Base-by-base conservation (phyloP, 2,113 vertebrate species). In the Eclectus roratus region DNA sequence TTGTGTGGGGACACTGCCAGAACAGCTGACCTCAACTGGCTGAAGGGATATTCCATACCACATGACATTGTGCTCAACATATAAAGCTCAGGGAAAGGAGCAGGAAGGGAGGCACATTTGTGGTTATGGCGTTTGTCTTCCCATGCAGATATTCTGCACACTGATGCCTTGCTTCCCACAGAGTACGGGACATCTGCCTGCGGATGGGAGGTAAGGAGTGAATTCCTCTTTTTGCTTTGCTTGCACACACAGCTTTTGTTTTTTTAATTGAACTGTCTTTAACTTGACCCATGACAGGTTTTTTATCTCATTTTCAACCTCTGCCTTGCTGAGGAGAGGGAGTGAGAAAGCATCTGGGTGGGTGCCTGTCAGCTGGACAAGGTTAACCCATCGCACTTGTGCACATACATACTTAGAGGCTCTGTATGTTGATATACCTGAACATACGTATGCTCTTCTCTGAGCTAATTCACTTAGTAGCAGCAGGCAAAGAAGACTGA, bases 101-200 rank as follows among this genome's bases (percentile, higher is more conserved):
- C 29, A 66, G 44, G 28, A 70, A 50, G 8, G 6, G 14, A 29
- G 31, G 27, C 17, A n/a, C 10, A 2, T 72, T 43, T 1, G 2
- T 61, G 71, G 24, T 72, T 87, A 31, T 43, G 71, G 31, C 2
- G 1, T 61, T 68, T 50, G 23, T 82, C 60, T 55, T 82, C 58
- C n/a, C 14, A 7, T 23, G 19, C 27, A 39, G 21, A 23, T 0
- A 2, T 0, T 1, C 2, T 0, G 1, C 2, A 1, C 33, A 15
- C 78, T 63, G 78, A 79, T 18, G 13, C 18, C 13, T 39, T 60
- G n/a, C 71, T 81, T 69, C 47, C 43, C 43, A 41, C 1, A 3
- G 31, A 24, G 31, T 12, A 35, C 37, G 28, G 53, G 25, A 52
- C 24, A 29, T n/a, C 58, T 55, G 82, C 58, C 41, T 49, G 52